Evolutionary conservation across 2,113 vertebrate species (phyloP), one percentile per base, ranked within the genome.

Genomic region (Limanda limanda): DNA sequence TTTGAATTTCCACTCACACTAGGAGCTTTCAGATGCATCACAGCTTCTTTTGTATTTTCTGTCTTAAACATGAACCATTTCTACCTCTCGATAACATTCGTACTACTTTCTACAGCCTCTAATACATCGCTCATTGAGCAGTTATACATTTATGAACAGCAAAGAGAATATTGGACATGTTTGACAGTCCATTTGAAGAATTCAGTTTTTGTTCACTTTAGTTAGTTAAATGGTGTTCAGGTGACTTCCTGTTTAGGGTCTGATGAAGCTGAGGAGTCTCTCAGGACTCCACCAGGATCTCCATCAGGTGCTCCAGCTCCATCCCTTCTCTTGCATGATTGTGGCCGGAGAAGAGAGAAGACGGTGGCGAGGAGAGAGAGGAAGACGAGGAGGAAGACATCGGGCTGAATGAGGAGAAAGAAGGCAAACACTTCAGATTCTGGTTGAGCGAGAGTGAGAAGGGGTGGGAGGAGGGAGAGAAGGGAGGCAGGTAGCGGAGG

Each of bases 241-340:
- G 27, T 58, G 45, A 57, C 27, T 60, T 79, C 24, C 0, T 62
- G 37, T 35, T 48, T 5, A 40, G 14, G 58, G 24, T 78, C 47
- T 86, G 24, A 35, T 35, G 27, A 31, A 5, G 40, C 40, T 42
- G 4, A 21, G 5, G 18, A 64, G 27, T 8, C 2, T 0, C 45
- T 91, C 86, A 96, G 60, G 95, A 94, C 17, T 94, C 92, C 24
- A 95, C 91, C 31, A 96, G 86, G 48, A 95, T 92, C 85, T 95
- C 94, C 93, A 95, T 93, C 56, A 95, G 93, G 57, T 95, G 94
- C 21, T 96, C 94, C 0, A 95, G 85, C 69, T 96, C 95, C 42
- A 94, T 90, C 66, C 91, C 89, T 5, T 54, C 51, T n/a, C 51
- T 54, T 20, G 2, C 51, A 15, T 45, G 79, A 64, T 11, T 77